Base-by-base conservation (phyloP, 2,113 vertebrate genomes). In the Nanorana parkeri region DNA sequence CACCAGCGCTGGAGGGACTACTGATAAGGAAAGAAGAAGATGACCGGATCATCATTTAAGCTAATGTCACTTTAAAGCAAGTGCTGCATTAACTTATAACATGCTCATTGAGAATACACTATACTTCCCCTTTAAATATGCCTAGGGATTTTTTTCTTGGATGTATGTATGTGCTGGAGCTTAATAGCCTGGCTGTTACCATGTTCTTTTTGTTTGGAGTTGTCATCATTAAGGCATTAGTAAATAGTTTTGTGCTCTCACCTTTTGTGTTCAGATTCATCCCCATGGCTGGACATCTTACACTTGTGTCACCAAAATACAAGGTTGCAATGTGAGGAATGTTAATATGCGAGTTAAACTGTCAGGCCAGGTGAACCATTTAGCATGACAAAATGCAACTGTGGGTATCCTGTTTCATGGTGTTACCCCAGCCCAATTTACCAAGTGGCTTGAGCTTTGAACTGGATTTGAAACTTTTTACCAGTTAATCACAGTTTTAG, bases 261-360 rank as follows among this genome's bases (percentile, higher is more conserved):
- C 85, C 86, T 90, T 90, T 87, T 89, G 85, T 89, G 84, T 90
- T 86, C 85, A 20, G 87, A 89, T 80, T 86, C 82, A 77, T 83
- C 86, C 87, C 64, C 56, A 86, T 28, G 77, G 84, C 86, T 86
- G 71, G 88, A 91, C 86, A 88, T 86, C 87, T 91, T 85, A 89
- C 91, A 89, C 88, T 92, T 89, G 88, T 86, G 80, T 93, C 91
- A 84, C 85, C 84, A 89, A 80, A 87, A 85, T 87, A 75, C 84
- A 82, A 84, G 84, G 72, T 87, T 87, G 88, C 89, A 91, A 28
- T 87, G 87, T 87, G 24, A 89, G 79, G 90, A 93, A 91, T 92
- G 93, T 92, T 91, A 90, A 88, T 90, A 88, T 86, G 85, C 85
- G 81, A 87, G 87, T 88, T 88, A 84, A 87, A 73, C 88, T 90